Percentiles rank a stretch among this genome's conserved stretches.
Evolutionary conservation across 2,113 vertebrate genomes (phyloP).

Genomic region (Marmota flaviventris): DNA sequence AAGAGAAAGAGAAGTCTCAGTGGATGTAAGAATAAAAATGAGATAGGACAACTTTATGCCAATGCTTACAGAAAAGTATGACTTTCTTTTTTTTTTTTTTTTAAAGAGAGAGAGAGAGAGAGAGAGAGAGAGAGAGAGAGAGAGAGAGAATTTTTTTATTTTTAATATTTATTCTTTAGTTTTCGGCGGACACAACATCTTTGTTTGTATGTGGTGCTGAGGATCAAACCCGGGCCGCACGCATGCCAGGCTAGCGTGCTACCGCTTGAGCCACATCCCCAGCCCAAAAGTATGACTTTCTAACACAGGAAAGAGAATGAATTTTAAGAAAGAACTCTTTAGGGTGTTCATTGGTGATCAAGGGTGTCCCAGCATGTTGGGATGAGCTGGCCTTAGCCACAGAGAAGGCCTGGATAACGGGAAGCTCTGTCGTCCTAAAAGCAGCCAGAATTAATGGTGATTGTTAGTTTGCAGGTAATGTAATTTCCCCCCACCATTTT

Average conservation of each 20-base stretch:
- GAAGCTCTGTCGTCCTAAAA: background rate
- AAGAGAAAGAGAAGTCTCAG: background rate
- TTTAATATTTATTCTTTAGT: too few relatives aligned
- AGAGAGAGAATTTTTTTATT: too few relatives aligned
- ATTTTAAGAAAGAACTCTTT: background rate
- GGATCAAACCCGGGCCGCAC: too few relatives aligned
- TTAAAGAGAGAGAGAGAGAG: too few relatives aligned
- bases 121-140: too few relatives aligned
- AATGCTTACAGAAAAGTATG: slow-evolving; percentile 7
- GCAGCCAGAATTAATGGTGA: background rate
- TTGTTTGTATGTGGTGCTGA: too few relatives aligned
- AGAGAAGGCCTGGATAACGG: background rate
- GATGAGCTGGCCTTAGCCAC: background rate
- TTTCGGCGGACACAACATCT: too few relatives aligned
- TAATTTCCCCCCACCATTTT: background rate
- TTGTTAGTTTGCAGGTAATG: background rate
- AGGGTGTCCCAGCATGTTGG: background rate
- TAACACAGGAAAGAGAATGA: background rate
- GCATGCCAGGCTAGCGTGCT: too few relatives aligned
- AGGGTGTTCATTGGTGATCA: background rate
- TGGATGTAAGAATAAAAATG: background rate
- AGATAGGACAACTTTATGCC: background rate
- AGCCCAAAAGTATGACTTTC: background rate
- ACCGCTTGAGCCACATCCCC: too few relatives aligned
- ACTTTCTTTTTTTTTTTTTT: background rate